phyloP scores from a whole-genome alignment of 2,113 vertebrate genomes.

The Thomomys bottae region DNA sequence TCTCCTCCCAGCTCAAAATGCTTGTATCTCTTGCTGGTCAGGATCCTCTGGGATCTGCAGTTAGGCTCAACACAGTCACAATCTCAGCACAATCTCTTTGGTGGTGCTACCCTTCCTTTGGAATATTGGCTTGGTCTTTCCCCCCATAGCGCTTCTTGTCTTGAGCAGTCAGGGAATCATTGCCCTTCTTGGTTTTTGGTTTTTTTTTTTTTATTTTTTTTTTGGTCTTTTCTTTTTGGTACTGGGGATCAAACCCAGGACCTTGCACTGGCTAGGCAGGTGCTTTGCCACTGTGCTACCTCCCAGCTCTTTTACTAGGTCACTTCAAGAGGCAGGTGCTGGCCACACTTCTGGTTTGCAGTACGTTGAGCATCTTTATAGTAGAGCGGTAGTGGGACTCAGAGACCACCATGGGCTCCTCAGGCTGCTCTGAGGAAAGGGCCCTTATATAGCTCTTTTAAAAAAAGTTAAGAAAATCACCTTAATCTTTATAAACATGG shows the following conservation, averaged over 20 bases:
- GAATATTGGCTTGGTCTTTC: conserved; percentile 99
- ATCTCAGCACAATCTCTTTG: conserved; percentile 97
- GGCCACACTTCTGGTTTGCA: conserved; percentile 98
- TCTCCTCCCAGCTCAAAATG: conserved; percentile 99
- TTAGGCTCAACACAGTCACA: conserved; percentile 98
- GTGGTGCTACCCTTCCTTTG: conserved; percentile 99
- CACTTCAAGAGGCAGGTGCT: conserved; percentile 98
- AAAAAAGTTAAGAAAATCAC: background rate
- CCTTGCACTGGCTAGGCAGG: too few relatives aligned
- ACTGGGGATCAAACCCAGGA: too few relatives aligned
- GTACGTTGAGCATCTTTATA: conserved; percentile 75
- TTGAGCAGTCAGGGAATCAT: conserved; percentile 97
- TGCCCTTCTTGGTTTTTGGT: conserved; percentile 99
- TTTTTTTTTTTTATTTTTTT: too few relatives aligned
- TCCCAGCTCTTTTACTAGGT: too few relatives aligned
- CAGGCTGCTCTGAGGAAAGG: background rate
- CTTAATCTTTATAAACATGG: conserved; percentile 19
- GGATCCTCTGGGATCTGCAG: conserved; percentile 99
- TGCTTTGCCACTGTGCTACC: too few relatives aligned
- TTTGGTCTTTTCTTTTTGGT: too few relatives aligned
- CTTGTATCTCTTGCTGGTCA: conserved; percentile 99
- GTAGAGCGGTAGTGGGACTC: background rate
- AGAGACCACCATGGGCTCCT: fast-evolving
- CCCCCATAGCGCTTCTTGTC: conserved; percentile 97
- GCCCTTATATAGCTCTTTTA: background rate